Conservation (phyloP, 2,797 vertebrate genomes). For the Natrix natrix region DNA sequence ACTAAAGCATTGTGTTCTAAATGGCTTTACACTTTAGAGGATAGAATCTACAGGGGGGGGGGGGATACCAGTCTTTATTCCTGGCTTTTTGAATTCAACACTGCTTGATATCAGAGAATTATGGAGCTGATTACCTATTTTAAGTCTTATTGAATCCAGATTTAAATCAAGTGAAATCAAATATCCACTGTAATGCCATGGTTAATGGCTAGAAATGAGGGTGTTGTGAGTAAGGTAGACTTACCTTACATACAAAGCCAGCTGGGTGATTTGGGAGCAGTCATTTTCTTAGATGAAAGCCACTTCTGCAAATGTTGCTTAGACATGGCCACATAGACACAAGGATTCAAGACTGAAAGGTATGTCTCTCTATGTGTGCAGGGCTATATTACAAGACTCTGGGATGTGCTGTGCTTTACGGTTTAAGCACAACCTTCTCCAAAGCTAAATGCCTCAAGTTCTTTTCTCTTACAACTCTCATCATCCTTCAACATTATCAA, state of each 20-base stretch:
- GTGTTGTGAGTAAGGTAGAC: not conserved
- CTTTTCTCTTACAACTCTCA: not conserved
- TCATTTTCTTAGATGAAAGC: not conserved
- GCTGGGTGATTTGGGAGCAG: not conserved
- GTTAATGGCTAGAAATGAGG: not conserved
- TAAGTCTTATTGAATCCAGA: not conserved
- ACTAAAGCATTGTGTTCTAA: rapidly evolving
- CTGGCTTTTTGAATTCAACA: rapidly evolving
- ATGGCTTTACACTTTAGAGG: not conserved
- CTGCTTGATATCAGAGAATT: not conserved
- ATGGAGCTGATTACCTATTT: not conserved
- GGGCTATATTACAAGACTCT: not conserved
- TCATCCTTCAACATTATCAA: not conserved
- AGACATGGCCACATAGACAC: not conserved
- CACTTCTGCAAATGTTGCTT: not conserved
- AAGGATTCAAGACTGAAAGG: not conserved
- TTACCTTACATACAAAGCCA: not conserved
- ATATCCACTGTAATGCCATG: not conserved
- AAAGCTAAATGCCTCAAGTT: not conserved
- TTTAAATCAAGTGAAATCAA: not conserved
- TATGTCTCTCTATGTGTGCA: not conserved
- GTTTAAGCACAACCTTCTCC: not conserved
- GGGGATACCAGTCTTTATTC: not conserved
- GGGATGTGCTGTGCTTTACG: not conserved
- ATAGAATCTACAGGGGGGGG: not conserved